A percentile compares a stretch with the other conserved stretches of the same genome.
These are phyloP conservation scores for Camponotus pennsylvanicus DNA, from an alignment of 1,140 invertebrate genomes.

Conservation along the genomic window DNA sequence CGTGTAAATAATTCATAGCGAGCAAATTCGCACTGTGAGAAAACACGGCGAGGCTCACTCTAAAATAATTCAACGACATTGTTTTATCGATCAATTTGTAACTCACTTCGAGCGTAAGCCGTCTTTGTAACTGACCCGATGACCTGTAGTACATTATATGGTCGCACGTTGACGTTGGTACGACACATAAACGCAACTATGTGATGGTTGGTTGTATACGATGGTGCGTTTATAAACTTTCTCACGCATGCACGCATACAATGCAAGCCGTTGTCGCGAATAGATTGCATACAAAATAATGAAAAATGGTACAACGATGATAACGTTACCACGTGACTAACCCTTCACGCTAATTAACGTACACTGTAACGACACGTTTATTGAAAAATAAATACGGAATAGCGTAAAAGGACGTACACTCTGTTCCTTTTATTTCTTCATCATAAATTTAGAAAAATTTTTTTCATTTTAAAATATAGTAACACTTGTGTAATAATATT, in stretches of 20 bases:
- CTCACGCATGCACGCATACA: conserved; percentile 53
- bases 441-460: background rate
- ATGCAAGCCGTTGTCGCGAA: background rate
- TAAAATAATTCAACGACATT: conserved; percentile 59
- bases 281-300: conserved; percentile 61
- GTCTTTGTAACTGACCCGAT: conserved; percentile 56
- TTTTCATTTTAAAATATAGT: background rate
- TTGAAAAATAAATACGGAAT: conserved; percentile 25
- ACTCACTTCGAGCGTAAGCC: conserved; percentile 9
- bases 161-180: conserved; percentile 30
- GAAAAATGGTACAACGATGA: conserved; percentile 26
- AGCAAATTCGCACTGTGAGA: conserved; percentile 15
- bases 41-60: conserved; percentile 17
- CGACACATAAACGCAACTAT: conserved; percentile 34
- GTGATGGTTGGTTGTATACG: conserved; percentile 13
- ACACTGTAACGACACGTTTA: background rate
- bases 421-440: background rate
- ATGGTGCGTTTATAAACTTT: conserved; percentile 37
- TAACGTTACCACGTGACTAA: conserved; percentile 12
- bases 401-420: background rate
- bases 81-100: conserved; percentile 61
- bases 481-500: background rate
- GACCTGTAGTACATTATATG: conserved; percentile 42
- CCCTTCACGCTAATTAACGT: conserved; percentile 32
- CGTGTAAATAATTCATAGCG: conserved; percentile 44